Conservation (phyloP, 2,113 vertebrate genomes). For the Baryphthengus martii region DNA sequence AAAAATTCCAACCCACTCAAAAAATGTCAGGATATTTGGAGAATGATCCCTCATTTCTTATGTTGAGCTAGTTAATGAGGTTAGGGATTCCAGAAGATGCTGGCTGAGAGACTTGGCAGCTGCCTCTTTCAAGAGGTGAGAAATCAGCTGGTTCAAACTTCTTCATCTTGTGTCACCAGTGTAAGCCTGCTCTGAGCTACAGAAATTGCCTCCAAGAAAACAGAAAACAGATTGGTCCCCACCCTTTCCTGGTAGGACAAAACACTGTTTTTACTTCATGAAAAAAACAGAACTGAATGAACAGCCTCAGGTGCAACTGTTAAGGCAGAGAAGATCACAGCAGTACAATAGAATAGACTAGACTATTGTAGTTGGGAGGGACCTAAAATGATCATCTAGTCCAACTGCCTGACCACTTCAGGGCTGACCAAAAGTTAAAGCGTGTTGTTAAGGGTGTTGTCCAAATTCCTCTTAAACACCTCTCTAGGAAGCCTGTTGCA, state of each 20-base stretch:
- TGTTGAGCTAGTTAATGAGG: neutral
- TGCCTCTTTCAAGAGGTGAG: neutral
- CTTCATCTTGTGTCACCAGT: neutral
- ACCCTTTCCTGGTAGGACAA: neutral
- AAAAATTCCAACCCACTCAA: neutral
- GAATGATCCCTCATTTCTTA: neutral
- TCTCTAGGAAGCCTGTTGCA: neutral
- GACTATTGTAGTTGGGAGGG: neutral
- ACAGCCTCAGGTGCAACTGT: neutral
- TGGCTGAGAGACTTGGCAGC: neutral
- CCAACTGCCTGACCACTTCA: neutral
- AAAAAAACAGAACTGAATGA: neutral
- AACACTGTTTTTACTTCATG: neutral
- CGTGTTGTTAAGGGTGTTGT: neutral
- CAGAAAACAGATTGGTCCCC: neutral
- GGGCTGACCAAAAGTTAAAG: neutral
- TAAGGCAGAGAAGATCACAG: neutral
- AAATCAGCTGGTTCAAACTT: neutral
- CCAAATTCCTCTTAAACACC: neutral
- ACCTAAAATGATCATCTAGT: neutral
- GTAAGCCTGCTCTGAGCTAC: neutral
- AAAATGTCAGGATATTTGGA: neutral
- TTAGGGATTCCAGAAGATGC: neutral
- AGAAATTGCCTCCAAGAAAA: neutral
- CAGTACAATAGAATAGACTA: neutral